Base-by-base conservation (phyloP, 1,140 invertebrate species). In the Chlorops oryzae region DNA sequence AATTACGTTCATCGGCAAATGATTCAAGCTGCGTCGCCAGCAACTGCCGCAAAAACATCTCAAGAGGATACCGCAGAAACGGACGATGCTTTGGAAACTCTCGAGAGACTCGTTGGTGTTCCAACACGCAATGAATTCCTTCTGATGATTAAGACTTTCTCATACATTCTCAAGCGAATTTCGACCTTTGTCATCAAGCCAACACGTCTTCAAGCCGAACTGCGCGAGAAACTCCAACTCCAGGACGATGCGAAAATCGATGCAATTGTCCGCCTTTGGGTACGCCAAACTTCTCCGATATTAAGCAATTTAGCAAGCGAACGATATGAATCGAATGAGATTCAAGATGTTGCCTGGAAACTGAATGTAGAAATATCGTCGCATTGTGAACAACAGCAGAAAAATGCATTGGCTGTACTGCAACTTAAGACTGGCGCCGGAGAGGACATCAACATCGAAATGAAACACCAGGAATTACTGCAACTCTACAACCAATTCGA, bases 131-230 rank as follows among this genome's bases (percentile, higher is more conserved):
- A 54, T 0, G 69, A 72, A 46, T 72, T 72, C 23, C 42, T 72
- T 22, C 51, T 72, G 34, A 41, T 72, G 1, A 72, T 72, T 44
- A 72, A 72, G 53, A 72, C 69, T 13, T 66, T 72, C 40, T 72
- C 69, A 5, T 72, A 72, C 42, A 72, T 72, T 20, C 52, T 72
- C 38, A 59, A 65, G 10, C 64, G 69, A 38, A 69, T 69, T 9
- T 70, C 69, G 5, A 71, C 69, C 24, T 72, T 71, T 23, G 63
- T 72, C 7, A 72, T 71, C 20, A 72, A 71, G 45, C 69, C 69
- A 3, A 68, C 69, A 10, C 45, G 58, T 13, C 25, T 72, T 34
- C 69, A 72, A 35, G 55, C 57, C 0, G 69, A 72, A 37, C 52
- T 72, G 45, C 59, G 69, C 21, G 68, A 71, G 2, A 72, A 72